A percentile compares a stretch with the other conserved stretches of the same genome.
These are phyloP conservation scores for Neodiprion lecontei DNA, from an alignment of 1,140 invertebrate genomes.

Conservation along the genomic window DNA sequence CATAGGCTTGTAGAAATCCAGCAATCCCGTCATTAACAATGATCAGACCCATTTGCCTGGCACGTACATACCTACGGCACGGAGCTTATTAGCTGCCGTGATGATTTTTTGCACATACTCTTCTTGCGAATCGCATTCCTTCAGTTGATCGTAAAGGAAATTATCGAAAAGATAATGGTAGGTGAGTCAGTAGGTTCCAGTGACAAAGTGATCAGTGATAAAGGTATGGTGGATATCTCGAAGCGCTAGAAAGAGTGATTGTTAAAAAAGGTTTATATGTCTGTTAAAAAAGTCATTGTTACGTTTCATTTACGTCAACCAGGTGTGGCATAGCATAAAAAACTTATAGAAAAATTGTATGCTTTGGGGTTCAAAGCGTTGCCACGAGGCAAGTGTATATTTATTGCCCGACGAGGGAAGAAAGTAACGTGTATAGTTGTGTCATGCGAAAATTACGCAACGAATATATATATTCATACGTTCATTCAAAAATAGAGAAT, in stretches of 20 bases:
- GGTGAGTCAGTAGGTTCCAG: not conserved
- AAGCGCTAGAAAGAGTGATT: not conserved
- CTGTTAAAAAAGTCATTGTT: slow-evolving; percentile 13
- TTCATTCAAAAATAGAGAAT: too few relatives aligned
- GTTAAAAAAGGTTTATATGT: not conserved
- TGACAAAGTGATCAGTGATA: slow-evolving; percentile 5
- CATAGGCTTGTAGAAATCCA: slow-evolving; percentile 41
- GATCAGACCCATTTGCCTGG: slow-evolving; percentile 37
- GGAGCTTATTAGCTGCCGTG: slow-evolving; percentile 34
- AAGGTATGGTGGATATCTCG: not conserved
- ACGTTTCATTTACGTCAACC: slow-evolving; percentile 18
- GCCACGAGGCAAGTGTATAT: not conserved
- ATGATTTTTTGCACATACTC: slow-evolving; percentile 39
- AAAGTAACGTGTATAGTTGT: slow-evolving; percentile 10
- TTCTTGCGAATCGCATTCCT: slow-evolving; percentile 31
- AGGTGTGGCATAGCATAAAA: slow-evolving; percentile 20
- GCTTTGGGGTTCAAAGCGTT: not conserved
- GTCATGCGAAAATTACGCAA: too few relatives aligned
- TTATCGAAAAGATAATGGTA: slow-evolving; percentile 21
- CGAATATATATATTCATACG: too few relatives aligned
- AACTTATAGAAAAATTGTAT: not conserved
- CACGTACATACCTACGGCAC: slow-evolving; percentile 33
- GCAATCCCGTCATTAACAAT: slow-evolving; percentile 36
- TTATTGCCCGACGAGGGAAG: not conserved
- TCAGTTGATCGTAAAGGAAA: slow-evolving; percentile 33